Evolutionary conservation across 2,888 invertebrate species (phyloP).

Genomic region (Diplazon laetatorius): DNA sequence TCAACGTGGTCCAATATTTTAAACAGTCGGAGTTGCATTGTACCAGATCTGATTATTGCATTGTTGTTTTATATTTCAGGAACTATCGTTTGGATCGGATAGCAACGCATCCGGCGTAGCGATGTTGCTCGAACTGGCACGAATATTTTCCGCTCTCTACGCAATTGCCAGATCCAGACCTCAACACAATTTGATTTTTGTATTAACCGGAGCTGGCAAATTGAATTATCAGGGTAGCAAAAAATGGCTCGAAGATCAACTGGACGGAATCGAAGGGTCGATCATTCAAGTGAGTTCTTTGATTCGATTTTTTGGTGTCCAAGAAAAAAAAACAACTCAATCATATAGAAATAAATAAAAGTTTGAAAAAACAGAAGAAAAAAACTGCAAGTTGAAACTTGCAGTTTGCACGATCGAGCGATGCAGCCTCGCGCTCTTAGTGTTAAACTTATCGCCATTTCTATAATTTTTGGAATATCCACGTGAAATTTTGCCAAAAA

Average conservation of each 20-base stretch:
- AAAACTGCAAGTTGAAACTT: too few species aligned
- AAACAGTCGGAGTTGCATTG: too few species aligned
- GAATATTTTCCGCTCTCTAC: constrained; percentile 94
- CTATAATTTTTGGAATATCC: too few species aligned
- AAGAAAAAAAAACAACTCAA: not conserved
- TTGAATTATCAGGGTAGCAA: constrained; percentile 97
- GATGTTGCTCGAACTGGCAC: constrained; percentile 92
- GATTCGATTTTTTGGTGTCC: constrained; percentile 13
- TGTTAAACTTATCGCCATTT: too few species aligned
- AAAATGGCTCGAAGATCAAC: constrained; percentile 96
- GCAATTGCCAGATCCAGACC: constrained; percentile 89
- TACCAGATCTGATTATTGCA: too few species aligned
- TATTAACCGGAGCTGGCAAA: constrained; percentile 95
- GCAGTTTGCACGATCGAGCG: too few species aligned
- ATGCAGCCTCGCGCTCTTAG: too few species aligned
- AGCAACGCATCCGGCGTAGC: constrained; percentile 96
- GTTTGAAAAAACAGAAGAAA: too few species aligned
- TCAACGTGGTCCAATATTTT: too few species aligned
- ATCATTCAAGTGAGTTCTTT: constrained; percentile 87
- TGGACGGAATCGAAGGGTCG: constrained; percentile 90
- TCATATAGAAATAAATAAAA: not conserved
- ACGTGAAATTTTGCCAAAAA: too few species aligned
- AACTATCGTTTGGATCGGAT: constrained; percentile 94
- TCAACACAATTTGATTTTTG: constrained; percentile 92
- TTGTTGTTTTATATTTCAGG: constrained; percentile 86